Base-by-base conservation (phyloP, 2,888 invertebrate genomes). In the Ophion slaviceki region DNA sequence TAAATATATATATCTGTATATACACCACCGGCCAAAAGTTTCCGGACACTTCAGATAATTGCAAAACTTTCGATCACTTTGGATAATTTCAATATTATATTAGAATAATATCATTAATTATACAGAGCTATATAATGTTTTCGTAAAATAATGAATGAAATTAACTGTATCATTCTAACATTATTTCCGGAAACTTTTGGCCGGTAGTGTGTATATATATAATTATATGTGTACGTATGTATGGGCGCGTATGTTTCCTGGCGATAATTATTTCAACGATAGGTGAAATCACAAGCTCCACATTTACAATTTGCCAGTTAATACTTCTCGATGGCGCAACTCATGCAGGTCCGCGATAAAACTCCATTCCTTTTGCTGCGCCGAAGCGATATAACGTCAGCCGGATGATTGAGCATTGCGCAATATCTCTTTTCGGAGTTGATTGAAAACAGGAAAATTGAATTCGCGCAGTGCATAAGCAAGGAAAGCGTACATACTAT, bases 201-300 rank as follows among this genome's bases (percentile, higher is more conserved):
- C 40, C 40, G 8, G 40, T 40, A 40, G 7, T 40, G 40, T 40
- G 4, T 40, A 40, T 40, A 40, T 62, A 40, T 24, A 28, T 36
- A 47, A 47, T 8, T 3, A 36, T 36, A n/a, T 62, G 8, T 62
- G 57, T 8, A 47, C 59, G 40, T 14, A 5, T 11, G 20, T 32
- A 14, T 62, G 28, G 6, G 47, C 47, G 20, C 53, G 20, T 36
- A 68, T 53, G 24, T 36, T 24, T 57, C 57, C 20, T 24, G 45
- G 28, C 71, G 70, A 28, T 79, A 81, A 80, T 84, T 78, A 84
- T 77, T 61, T 67, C 76, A 77, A 74, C 72, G 77, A 84, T 77
- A 20, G 47, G 67, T 61, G 70, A 75, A 75, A 81, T 81, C 53
- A 77, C 72, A 14, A 32, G 11, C 24, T 32, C 80, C 36, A 61